Conservation (phyloP, 2,113 vertebrate species). For the Bufo bufo region DNA sequence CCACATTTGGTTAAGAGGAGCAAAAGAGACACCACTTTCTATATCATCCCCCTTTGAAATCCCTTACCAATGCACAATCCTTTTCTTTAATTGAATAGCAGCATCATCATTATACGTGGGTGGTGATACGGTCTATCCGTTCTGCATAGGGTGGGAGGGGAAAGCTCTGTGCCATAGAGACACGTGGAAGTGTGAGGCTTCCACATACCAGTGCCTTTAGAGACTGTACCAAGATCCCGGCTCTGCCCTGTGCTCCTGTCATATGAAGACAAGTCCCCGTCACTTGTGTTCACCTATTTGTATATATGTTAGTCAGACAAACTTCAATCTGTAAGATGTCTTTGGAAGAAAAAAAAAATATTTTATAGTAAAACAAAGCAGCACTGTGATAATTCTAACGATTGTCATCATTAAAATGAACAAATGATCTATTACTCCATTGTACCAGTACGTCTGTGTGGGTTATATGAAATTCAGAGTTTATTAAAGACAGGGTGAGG, state of each 20-base stretch:
- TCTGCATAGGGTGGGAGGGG: slow-evolving; percentile 61
- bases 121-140: slow-evolving; percentile 56
- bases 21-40: slow-evolving; percentile 63
- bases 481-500: no score
- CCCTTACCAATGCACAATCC: slow-evolving; percentile 74
- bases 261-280: background rate
- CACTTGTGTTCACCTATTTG: slow-evolving; percentile 26
- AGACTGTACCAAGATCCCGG: slow-evolving; percentile 66
- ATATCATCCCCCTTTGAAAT: slow-evolving; percentile 71
- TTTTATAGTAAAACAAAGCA: slow-evolving; percentile 45
- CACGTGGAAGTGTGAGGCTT: slow-evolving; percentile 61
- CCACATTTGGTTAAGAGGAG: slow-evolving; percentile 87
- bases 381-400: slow-evolving; percentile 47
- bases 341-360: background rate
- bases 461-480: no score
- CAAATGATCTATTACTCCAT: background rate
- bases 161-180: slow-evolving; percentile 64
- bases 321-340: slow-evolving; percentile 38
- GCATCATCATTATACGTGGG: slow-evolving; percentile 76
- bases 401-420: slow-evolving; percentile 29
- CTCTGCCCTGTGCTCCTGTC: slow-evolving; percentile 18
- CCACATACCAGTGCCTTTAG: slow-evolving; percentile 65
- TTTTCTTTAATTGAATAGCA: slow-evolving; percentile 70
- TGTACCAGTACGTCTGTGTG: background rate
- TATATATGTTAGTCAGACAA: slow-evolving; percentile 27